Evolutionary conservation across 2,888 invertebrate genomes (phyloP), one percentile per base, ranked within the genome.

Genomic region (Eupithecia pulchellata): DNA sequence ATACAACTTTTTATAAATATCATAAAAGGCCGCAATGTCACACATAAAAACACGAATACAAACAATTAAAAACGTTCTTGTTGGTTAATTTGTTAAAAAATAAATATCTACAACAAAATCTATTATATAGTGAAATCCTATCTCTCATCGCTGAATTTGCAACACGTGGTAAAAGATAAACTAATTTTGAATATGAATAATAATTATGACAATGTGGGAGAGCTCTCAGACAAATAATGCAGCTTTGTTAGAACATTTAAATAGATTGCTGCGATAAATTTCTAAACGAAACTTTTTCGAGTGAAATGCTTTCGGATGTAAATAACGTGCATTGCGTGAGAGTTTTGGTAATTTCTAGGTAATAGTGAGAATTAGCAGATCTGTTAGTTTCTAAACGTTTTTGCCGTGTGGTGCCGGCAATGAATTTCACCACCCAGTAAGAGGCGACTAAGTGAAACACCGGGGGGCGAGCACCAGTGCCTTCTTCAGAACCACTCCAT

Each of bases 171-270:
- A 71, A 66, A 68, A 68, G 71, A 74, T 69, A 71, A 71, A 39
- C 63, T 72, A 17, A 58, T 71, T 73, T 77, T 72, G 61, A 71
- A 74, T 75, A 69, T 76, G n/a, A n/a, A 66, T 71, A 76, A 73
- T 73, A 74, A n/a, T 72, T 64, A 70, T 52, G 66, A 66, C 63
- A 68, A 68, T 79, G 81, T 84, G 86, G 78, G 84, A 86, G 78
- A 64, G 29, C 65, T 83, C 83, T 77, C 83, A 82, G 80, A 79
- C 68, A 74, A 75, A 84, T 82, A 86, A 86, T 84, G 76, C 78
- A 72, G 77, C 82, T 86, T 86, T 86, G 86, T 86, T 84, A 77
- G 70, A 81, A 81, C 82, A 75, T 79, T 79, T 75, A 74, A 80
- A 83, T 73, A 81, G 78, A 81, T 79, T 68, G 65, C 68, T 47